Base-by-base conservation (phyloP, 2,888 invertebrate species). In the Pseudeuparius sepicola region DNA sequence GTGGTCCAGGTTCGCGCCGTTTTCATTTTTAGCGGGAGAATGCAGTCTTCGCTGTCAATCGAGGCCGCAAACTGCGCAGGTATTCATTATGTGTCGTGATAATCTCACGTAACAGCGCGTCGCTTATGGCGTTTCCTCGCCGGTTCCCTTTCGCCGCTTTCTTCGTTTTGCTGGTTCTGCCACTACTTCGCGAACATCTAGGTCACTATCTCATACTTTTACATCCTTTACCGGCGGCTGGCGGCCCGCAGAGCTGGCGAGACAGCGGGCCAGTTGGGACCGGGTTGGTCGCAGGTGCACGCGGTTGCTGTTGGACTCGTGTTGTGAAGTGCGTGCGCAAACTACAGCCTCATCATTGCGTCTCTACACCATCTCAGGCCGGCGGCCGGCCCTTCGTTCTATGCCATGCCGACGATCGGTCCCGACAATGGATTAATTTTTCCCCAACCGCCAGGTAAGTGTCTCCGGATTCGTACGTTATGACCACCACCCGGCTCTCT, bases 191-290 rank as follows among this genome's bases (percentile, higher is more conserved):
- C 59, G 54, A 52, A 53, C 59, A 60, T 60, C 52, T 61, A 58
- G 61, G 61, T 61, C 61, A 61, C 60, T 61, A 61, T 60, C 60
- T 60, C 60, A 57, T 54, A 60, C 60, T 61, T 60, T 60, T 60
- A 60, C 59, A 59, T 60, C 57, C 56, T 54, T 43, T 41, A 41
- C 37, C 35, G 53, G 49, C 44, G 38, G 40, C 31, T 40, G 33
- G 33, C 31, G n/a, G 20, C 20, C 6, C 20, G 7, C n/a, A n/a
- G n/a, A n/a, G n/a, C n/a, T n/a, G n/a, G n/a, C n/a, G n/a, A n/a
- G n/a, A n/a, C n/a, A n/a, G n/a, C n/a, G n/a, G n/a, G n/a, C n/a
- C n/a, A n/a, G n/a, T n/a, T n/a, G n/a, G n/a, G n/a, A n/a, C n/a
- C n/a, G n/a, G 25, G 12, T 26, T 25, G 37, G 45, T 37, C 39